Evolutionary conservation across 2,113 vertebrate species (phyloP), one percentile per base, ranked within the genome.

Genomic region (Candoia aspera): DNA sequence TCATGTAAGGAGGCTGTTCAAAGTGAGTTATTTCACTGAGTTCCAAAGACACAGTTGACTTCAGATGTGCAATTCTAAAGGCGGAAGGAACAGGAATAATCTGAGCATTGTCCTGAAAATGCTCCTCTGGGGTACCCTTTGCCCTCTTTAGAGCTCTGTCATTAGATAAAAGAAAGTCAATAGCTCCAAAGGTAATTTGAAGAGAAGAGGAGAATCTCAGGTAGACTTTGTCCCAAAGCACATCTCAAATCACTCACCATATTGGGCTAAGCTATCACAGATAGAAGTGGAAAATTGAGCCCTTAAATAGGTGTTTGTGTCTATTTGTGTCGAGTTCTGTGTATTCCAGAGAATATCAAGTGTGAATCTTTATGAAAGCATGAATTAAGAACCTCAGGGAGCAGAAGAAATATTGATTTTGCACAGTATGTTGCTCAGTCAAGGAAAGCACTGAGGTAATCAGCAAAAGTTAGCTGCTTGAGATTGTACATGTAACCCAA

Each of bases 351-450:
- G 95, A 97, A 96, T 96, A 96, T 85, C 94, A 96, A 96, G 91
- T 88, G 92, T 49, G 29, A 96, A 91, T 92, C 89, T 96, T 95
- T 93, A 94, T 93, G 91, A 94, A 95, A 86, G 93, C n/a, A 84
- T 91, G 94, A 94, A 96, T 97, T 95, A 96, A 93, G 94, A 97
- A 95, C 94, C 93, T 96, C 93, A 93, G 93, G 94, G 94, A 96
- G 94, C 87, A 95, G 83, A 91, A 95, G 86, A 95, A 96, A 95
- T 96, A 96, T 96, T 1, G 94, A 97, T 96, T 95, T 3, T 0
- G 57, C 96, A 93, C 94, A 96, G 96, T 96, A 26, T 96, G 94
- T 57, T 94, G 86, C 89, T 96, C 92, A 87, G 93, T 87, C 79
- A 90, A 93, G 94, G 92, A 92, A 95, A 94, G 93, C 89, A 92